Percentiles rank a stretch among this genome's conserved stretches.
Evolutionary conservation across 2,888 invertebrate species (phyloP).

Genomic region (Syritta pipiens): DNA sequence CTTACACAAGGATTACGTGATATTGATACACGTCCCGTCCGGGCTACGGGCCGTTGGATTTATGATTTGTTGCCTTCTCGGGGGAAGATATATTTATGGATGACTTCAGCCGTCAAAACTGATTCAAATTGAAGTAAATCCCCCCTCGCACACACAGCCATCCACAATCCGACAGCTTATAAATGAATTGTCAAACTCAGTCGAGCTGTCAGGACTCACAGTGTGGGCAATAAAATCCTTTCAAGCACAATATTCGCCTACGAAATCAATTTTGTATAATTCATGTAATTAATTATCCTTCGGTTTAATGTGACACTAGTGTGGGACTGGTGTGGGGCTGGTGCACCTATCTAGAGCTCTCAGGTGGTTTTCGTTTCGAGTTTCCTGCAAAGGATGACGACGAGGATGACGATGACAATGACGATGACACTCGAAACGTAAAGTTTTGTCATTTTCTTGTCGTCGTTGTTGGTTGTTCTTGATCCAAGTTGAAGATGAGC

Average conservation of each 20-base stretch:
- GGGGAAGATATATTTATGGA: conserved; percentile 20
- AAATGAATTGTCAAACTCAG: conserved; percentile 54
- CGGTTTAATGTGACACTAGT: conserved; percentile 55
- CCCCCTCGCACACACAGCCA: conserved; percentile 6
- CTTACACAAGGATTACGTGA: conserved; percentile 51
- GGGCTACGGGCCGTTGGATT: conserved; percentile 38
- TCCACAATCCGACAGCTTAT: conserved; percentile 15
- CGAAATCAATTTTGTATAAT: conserved; percentile 62
- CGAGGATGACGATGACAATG: conserved; percentile 20
- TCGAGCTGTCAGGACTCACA: conserved; percentile 29
- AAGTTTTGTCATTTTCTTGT: conserved; percentile 58
- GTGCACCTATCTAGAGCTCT: conserved; percentile 13
- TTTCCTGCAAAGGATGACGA: conserved; percentile 7
- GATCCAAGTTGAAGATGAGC: conserved; percentile 35
- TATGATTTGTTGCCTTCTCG: conserved; percentile 54
- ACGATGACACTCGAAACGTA: conserved; percentile 54
- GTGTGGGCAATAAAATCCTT: conserved; percentile 13
- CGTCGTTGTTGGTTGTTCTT: neutral
- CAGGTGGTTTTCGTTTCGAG: conserved; percentile 17
- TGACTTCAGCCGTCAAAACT: conserved; percentile 46
- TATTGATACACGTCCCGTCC: conserved; percentile 24
- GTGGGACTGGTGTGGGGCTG: conserved; percentile 10
- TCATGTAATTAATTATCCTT: conserved; percentile 63
- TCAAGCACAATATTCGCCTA: conserved; percentile 28
- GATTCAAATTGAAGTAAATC: conserved; percentile 59